A percentile compares a stretch with the other conserved stretches of the same genome.
Conservation (phyloP, 2,113 vertebrate genomes). For the Spermophilus dauricus region DNA sequence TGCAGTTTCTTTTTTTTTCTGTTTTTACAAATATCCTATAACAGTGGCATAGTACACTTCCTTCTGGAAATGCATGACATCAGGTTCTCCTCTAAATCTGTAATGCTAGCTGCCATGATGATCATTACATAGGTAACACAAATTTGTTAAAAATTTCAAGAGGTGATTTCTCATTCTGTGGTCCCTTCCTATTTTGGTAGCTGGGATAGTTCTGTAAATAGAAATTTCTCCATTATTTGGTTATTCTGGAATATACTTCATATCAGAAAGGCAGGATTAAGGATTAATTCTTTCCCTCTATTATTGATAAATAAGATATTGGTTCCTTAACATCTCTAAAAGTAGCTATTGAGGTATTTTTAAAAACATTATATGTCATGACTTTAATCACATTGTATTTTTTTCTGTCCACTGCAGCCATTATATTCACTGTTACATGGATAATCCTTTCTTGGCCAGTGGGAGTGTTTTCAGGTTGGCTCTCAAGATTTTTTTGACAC, state of each 20-base stretch:
- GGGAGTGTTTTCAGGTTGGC: background rate
- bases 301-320: slow-evolving; percentile 1
- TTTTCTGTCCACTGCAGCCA: background rate
- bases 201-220: background rate
- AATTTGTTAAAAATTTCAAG: background rate
- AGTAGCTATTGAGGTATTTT: background rate
- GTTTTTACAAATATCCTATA: background rate
- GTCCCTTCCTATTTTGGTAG: background rate
- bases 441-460: background rate
- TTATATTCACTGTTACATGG: background rate
- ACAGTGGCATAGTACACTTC: background rate
- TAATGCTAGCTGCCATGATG: background rate
- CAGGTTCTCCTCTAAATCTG: background rate
- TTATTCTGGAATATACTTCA: background rate
- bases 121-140: background rate
- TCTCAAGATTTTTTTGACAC: background rate
- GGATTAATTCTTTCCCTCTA: background rate
- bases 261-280: background rate
- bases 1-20: background rate
- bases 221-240: background rate
- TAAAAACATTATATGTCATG: background rate
- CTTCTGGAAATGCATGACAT: background rate
- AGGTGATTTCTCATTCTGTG: background rate
- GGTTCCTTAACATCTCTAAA: background rate
- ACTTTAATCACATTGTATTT: background rate